Evolutionary conservation across 2,888 invertebrate species (phyloP), one percentile per base, ranked within the genome.

Genomic region (Trissoscelio sp.): DNA sequence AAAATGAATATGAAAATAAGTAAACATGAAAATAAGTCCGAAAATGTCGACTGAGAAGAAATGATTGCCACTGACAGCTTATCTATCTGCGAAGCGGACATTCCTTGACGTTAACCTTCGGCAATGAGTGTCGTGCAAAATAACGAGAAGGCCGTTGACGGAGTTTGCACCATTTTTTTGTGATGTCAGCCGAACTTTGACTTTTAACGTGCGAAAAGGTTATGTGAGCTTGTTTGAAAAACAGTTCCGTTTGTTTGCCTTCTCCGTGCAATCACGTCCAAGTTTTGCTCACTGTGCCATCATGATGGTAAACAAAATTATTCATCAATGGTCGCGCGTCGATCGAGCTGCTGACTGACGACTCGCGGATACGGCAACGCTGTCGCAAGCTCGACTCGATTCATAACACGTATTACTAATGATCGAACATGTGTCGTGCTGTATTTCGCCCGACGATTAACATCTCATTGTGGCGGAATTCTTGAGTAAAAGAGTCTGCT

Each of bases 261-360:
- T 12, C 28, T n/a, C n/a, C n/a, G n/a, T n/a, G n/a, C n/a, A 67
- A 55, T 67, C 55, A 42, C 53, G 22, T 39, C 22, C 18, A n/a
- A n/a, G 7, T 37, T 9, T 64, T 16, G 20, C 9, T 51, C 70
- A 51, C 70, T 24, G 46, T 48, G 55, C 70, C n/a, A n/a, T n/a
- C n/a, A n/a, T n/a, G n/a, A 72, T 72, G 60, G 70, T 58, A 58
- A 72, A 72, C 58, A 58, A 72, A 48, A 72, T 60, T 37, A 60
- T 72, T 60, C 57, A 46, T 70, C 58, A 44, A 69, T 31, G 44
- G 44, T 46, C 37, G 18, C 14, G 31, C 28, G 44, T 44, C 18
- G 9, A 12, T 64, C 31, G 48, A 42, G 22, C 20, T 55, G 46
- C n/a, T n/a, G n/a, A 20, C 44, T 44, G 22, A 37, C 67, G 9